These are phyloP conservation scores for Hypselothyrea guttata DNA, from an alignment of 2,888 invertebrate genomes.

Conservation along the genomic window DNA sequence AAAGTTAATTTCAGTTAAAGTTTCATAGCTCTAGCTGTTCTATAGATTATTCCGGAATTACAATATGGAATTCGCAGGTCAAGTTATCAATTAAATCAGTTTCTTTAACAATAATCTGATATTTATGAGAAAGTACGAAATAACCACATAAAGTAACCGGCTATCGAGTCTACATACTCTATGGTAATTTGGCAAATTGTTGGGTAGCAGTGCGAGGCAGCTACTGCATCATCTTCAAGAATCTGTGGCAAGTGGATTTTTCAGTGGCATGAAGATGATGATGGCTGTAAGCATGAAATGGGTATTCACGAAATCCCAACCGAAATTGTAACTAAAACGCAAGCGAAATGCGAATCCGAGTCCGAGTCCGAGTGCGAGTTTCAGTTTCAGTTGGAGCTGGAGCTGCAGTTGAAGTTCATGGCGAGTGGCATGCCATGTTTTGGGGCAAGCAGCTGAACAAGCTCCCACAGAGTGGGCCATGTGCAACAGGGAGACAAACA, in stretches of 20 bases:
- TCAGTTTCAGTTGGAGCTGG: not conserved
- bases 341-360: constrained; percentile 1
- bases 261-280: constrained; percentile 22
- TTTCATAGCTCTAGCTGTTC: too few relatives aligned
- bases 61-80: too few relatives aligned
- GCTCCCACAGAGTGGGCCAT: constrained; percentile 14
- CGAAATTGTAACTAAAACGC: too few relatives aligned
- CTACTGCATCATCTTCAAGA: constrained; percentile 14
- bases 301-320: constrained; percentile 8
- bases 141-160: too few relatives aligned
- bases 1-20: too few relatives aligned
- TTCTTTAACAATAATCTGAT: too few relatives aligned
- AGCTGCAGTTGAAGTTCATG: constrained; percentile 6
- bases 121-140: too few relatives aligned
- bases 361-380: not conserved
- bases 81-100: too few relatives aligned
- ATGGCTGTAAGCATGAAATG: not conserved
- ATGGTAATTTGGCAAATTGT: too few relatives aligned
- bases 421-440: constrained; percentile 48
- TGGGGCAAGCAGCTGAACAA: constrained; percentile 43
- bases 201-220: too few relatives aligned
- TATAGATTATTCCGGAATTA: too few relatives aligned
- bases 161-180: too few relatives aligned
- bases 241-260: constrained; percentile 41
- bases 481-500: not conserved